A percentile compares a stretch with the other conserved stretches of the same genome.
phyloP scores from a whole-genome alignment of 2,113 vertebrate genomes.

The Cololabis saira region DNA sequence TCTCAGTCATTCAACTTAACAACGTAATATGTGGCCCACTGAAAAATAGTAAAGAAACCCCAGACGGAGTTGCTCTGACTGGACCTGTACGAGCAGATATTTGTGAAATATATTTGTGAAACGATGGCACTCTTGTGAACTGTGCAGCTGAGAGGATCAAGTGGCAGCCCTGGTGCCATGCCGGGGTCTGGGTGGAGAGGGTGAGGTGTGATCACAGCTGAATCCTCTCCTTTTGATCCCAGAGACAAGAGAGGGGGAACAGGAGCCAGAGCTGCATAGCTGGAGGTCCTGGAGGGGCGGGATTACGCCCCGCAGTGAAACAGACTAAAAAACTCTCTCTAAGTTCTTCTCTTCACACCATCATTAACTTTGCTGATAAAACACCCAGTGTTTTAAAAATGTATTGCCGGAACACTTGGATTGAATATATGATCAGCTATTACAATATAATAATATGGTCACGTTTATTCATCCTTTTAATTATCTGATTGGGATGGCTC shows the following conservation, averaged over 20 bases:
- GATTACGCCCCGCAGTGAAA: slow-evolving; percentile 23
- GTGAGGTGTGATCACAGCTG: slow-evolving; percentile 60
- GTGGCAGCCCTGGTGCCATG: slow-evolving; percentile 67
- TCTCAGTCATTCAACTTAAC: slow-evolving; percentile 20
- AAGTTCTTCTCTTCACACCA: slow-evolving; percentile 27
- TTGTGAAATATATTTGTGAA: slow-evolving; percentile 48
- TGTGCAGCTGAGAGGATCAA: slow-evolving; percentile 65
- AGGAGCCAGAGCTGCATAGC: slow-evolving; percentile 60
- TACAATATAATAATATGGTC: too few relatives aligned
- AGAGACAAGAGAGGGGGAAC: slow-evolving; percentile 59
- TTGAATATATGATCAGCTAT: too few relatives aligned
- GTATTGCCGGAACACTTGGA: too few relatives aligned
- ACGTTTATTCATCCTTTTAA: too few relatives aligned
- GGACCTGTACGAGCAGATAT: slow-evolving; percentile 43
- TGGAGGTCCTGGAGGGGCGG: slow-evolving; percentile 46
- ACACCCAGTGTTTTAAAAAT: too few relatives aligned
- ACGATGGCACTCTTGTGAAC: slow-evolving; percentile 52
- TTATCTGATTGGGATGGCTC: too few relatives aligned
- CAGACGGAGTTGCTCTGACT: slow-evolving; percentile 28
- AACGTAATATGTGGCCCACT: slow-evolving; percentile 20
- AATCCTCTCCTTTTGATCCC: slow-evolving; percentile 69
- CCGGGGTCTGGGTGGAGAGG: slow-evolving; percentile 20
- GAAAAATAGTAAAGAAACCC: slow-evolving; percentile 44
- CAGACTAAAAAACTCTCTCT: slow-evolving; percentile 57
- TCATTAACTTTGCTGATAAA: too few relatives aligned